Base-by-base conservation (phyloP, 2,113 vertebrate species). In the Corythornis vintsioides region DNA sequence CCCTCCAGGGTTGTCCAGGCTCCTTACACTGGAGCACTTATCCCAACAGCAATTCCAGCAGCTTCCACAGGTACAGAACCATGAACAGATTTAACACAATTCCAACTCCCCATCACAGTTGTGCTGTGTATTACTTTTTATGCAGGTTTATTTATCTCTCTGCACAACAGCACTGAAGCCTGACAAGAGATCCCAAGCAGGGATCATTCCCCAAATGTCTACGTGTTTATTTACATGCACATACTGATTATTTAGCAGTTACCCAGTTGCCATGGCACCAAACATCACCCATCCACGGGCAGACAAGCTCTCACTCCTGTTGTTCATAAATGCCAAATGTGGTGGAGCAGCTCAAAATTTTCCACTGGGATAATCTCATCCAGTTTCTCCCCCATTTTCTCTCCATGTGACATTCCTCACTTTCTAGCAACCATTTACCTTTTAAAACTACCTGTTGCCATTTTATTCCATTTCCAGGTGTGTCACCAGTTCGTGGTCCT, bases 401-500 rank as follows among this genome's bases (percentile, higher is more conserved):
- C 69, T 6, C 55, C 11, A 0, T 3, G 0, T 5, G 26, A 10
- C 12, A 3, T 10, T 28, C 52, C 28, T 60, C 31, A 22, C 21
- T 57, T 80, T 38, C 45, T 15, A 0, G 5, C 25, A 13, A 38
- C 38, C n/a, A 35, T 10, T 11, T 9, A 4, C 28, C 22, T 59
- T 47, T 33, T 5, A 0, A 1, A 57, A 5, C 31, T 5, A 13
- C 77, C 16, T 50, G 73, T 19, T 43, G 4, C 42, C 7, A 0
- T n/a, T 40, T 21, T 3, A 0, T 45, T 16, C 55, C 1, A 2
- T 12, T 52, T 12, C 13, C 35, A 13, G n/a, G 21, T 0, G 15
- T 9, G 55, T 9, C 40, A 8, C 55, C 14, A 0, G 4, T 4
- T n/a, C 31, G 0, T 4, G 28, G 52, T 2, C 13, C 0, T 0